A percentile compares a stretch with the other conserved stretches of the same genome.
Conservation (phyloP, 2,797 vertebrate genomes). For the Rhodeus uyekii region DNA sequence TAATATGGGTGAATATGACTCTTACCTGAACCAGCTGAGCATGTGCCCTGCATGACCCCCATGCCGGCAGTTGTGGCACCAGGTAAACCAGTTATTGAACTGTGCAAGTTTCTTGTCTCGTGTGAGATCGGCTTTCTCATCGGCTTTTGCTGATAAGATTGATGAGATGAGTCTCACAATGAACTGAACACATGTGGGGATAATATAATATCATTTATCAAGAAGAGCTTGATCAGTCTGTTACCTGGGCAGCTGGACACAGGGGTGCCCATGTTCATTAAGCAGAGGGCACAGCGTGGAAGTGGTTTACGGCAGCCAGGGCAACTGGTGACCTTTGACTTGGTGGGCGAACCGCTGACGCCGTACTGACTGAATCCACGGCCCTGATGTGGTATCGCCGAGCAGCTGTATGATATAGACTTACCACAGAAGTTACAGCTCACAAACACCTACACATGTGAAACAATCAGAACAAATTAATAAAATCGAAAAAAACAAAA, state of each 20-base stretch:
- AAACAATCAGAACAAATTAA: constrained; percentile 23
- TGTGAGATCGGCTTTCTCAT: constrained; percentile 95
- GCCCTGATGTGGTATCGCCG: constrained; percentile 93
- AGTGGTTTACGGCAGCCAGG: constrained; percentile 97
- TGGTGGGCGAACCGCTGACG: constrained; percentile 96
- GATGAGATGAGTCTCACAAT: constrained; percentile 17
- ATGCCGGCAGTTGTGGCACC: constrained; percentile 98
- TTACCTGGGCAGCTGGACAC: constrained; percentile 92
- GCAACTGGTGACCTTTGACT: constrained; percentile 98
- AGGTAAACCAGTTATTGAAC: constrained; percentile 99
- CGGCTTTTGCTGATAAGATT: constrained; percentile 83
- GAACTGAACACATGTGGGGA: constrained; percentile 20
- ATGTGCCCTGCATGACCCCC: constrained; percentile 98
- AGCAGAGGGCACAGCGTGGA: constrained; percentile 95
- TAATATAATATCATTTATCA: neutral
- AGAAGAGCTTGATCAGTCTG: neutral
- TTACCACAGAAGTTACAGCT: constrained; percentile 99
- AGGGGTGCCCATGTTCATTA: constrained; percentile 99
- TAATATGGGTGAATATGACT: neutral
- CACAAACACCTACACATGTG: constrained; percentile 93
- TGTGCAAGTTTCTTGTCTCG: constrained; percentile 98
- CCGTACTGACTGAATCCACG: constrained; percentile 97
- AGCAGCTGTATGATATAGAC: constrained; percentile 98
- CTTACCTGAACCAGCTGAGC: constrained; percentile 99
- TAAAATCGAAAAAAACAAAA: neutral